Evolutionary conservation across 2,113 vertebrate genomes (phyloP), one percentile per base, ranked within the genome.

Genomic region (Mustela lutreola): DNA sequence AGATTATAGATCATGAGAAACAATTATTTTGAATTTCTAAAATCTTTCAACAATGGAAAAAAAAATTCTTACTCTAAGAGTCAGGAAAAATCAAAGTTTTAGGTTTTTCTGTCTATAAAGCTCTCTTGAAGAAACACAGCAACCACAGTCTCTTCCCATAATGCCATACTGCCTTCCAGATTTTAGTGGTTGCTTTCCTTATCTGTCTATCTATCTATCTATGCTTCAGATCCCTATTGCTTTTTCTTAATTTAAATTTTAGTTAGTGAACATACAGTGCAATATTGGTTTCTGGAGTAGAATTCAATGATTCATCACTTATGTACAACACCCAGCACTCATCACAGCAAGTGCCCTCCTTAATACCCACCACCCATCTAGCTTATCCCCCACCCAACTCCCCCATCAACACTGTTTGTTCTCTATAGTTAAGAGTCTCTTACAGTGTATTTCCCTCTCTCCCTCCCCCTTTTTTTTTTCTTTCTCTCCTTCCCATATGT

Each of bases 31-130:
- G 36, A 70, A 42, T 8, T 62, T 83, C 45, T 24, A 19, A 56
- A 71, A 76, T 87, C 58, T 90, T 87, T 93, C n/a, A 56, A 83
- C 31, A 87, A 45, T 94, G 48, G n/a, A 81, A 96, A 56, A 63
- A 87, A 67, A 39, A 31, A 78, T 45, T 71, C 31, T 63, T 93
- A 78, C 36, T 70, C 0, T 81, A 70, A 82, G 22, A 83, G 70
- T 91, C 19, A 82, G 28, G n/a, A 63, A 93, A 90, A 89, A 50
- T 45, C 26, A 53, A 96, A 92, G 39, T 84, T 67, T 33, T n/a
- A 91, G 81, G 19, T 75, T 42, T 92, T 75, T 28, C 53, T 80
- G 31, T 84, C 87, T 79, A 70, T 89, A 71, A 95, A 96, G 42
- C 50, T 95, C 75, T 95, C 4, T 15, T 39, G 33, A 95, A 84